A percentile compares a stretch with the other conserved stretches of the same genome.
phyloP scores from a whole-genome alignment of 2,797 vertebrate species.

The Ciconia nigra region DNA sequence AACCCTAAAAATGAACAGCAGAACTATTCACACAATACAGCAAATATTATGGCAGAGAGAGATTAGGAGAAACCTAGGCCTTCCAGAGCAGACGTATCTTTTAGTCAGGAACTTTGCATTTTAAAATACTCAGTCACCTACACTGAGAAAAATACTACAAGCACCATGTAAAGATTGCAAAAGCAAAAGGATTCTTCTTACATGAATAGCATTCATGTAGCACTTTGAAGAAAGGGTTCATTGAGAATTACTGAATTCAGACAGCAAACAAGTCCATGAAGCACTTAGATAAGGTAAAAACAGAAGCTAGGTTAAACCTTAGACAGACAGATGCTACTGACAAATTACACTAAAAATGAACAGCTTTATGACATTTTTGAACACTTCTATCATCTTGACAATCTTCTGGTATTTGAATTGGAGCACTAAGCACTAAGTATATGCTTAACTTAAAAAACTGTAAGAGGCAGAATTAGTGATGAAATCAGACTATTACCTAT shows the following conservation, averaged over 20 bases:
- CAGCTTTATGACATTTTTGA: neutral
- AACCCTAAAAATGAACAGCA: neutral
- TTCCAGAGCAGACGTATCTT: neutral
- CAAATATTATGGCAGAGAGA: neutral
- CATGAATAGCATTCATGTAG: neutral
- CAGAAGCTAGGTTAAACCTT: neutral
- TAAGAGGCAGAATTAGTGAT: neutral
- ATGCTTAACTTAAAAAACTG: neutral
- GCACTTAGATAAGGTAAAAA: neutral
- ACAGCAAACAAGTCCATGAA: neutral
- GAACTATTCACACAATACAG: neutral
- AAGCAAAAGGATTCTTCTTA: neutral
- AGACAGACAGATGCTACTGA: neutral
- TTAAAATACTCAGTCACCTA: neutral
- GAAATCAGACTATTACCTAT: neutral
- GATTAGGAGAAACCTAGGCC: neutral
- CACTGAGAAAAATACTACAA: neutral
- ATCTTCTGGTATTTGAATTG: neutral
- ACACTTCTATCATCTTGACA: neutral
- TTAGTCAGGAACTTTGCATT: neutral
- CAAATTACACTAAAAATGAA: neutral
- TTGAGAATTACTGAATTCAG: neutral
- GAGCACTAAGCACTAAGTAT: neutral
- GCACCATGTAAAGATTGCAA: neutral
- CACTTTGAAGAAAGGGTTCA: neutral